Base-by-base conservation (phyloP, 1,140 invertebrate species). In the Halictus rubicundus region DNA sequence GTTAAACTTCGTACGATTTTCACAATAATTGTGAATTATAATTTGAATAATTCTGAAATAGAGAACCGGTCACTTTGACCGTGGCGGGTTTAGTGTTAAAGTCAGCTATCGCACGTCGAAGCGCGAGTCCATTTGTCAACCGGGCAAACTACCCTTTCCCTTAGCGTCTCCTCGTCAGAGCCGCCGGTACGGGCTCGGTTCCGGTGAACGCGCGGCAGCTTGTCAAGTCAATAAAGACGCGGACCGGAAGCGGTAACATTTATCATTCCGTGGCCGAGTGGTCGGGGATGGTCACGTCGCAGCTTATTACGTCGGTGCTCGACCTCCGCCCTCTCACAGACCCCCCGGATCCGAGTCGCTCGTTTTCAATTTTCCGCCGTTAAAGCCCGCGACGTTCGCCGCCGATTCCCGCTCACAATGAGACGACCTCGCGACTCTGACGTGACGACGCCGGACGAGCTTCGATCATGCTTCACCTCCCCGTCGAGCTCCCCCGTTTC, bases 381-480 rank as follows among this genome's bases (percentile, higher is more conserved):
- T 49, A 69, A 57, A 37, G 23, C 49, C 49, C 66, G 46, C 21
- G 49, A n/a, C 32, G 21, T 27, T 46, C 52, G 39, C 54, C 32
- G 65, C 49, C 32, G 37, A 68, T 52, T 68, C 78, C 27, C 77
- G 75, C 81, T 80, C 27, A 49, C 27, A 71, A 82, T 74, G 60
- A 75, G 77, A 59, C 83, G 71, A 80, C 66, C 46, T 54, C 71
- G n/a, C 78, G 68, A 46, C 74, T 76, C 68, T 23, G 68, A 65
- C 66, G 32, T 32, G 32, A 57, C 68, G 66, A 16, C 59, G 19
- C 60, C 32, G n/a, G 72, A 69, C 65, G 64, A 79, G 52, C 42
- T 39, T 37, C 76, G 23, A 71, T 75, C 82, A 52, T 21, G 12
- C 16, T 42, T 19, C 37, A 14, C 25, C 23, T n/a, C 4, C 1